A percentile compares a stretch with the other conserved stretches of the same genome.
These are phyloP conservation scores for Dyspetes luteomarginatus DNA, from an alignment of 2,888 invertebrate genomes.

Conservation along the genomic window DNA sequence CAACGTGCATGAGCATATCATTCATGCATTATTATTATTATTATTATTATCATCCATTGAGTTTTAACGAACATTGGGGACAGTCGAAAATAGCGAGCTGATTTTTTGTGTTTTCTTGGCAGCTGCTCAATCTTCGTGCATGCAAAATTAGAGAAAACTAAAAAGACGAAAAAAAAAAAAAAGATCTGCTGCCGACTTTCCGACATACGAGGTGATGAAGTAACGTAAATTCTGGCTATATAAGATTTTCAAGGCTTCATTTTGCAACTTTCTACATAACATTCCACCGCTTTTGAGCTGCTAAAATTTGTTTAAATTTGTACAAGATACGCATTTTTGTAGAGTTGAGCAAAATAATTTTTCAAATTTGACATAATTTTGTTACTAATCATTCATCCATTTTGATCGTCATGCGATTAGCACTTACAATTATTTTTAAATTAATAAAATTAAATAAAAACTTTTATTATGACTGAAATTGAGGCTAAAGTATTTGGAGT, in stretches of 20 bases:
- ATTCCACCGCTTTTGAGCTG: not conserved
- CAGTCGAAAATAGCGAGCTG: constrained; percentile 7
- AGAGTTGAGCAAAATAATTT: not conserved
- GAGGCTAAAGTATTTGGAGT: too few species aligned
- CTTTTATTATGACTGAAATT: too few species aligned
- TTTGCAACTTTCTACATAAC: not conserved
- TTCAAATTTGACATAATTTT: too few species aligned
- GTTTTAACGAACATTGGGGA: not conserved
- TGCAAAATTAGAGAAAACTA: not conserved
- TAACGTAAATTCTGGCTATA: constrained; percentile 7
- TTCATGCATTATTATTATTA: not conserved
- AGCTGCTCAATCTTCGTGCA: constrained; percentile 11
- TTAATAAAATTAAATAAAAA: too few species aligned
- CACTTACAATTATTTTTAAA: too few species aligned
- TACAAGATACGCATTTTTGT: not conserved
- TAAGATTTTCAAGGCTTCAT: not conserved
- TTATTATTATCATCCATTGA: not conserved
- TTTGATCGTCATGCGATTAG: too few species aligned
- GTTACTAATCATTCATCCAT: too few species aligned
- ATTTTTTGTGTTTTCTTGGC: not conserved
- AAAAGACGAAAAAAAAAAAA: too few species aligned
- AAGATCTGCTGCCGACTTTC: not conserved
- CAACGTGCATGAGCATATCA: not conserved
- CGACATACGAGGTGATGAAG: constrained; percentile 10
- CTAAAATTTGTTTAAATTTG: not conserved